Evolutionary conservation across 2,797 vertebrate species (phyloP), one percentile per base, ranked within the genome.

Genomic region (Threskiornis aethiopicus): DNA sequence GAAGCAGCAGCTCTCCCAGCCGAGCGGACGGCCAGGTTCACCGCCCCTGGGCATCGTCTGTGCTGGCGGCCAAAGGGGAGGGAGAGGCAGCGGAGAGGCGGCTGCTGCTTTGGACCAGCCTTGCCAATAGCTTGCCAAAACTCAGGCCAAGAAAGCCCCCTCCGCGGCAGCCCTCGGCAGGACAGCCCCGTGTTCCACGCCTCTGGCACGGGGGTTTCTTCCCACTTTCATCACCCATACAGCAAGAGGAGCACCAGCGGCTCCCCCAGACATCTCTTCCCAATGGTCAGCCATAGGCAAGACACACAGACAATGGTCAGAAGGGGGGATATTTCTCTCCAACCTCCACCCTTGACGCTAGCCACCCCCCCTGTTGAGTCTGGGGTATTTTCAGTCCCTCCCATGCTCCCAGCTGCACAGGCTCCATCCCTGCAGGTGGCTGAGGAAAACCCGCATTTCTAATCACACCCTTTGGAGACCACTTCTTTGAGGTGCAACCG

Each of bases 131-230:
- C 46, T 39, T 29, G 35, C 46, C 64, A 81, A 62, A 84, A 52
- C 31, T 70, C 20, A 33, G 19, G 39, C 46, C 46, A 57, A 57
- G 37, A 37, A 77, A 87, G 16, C 15, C 16, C 9, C 5, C 16
- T 86, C 59, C 1, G 0, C 2, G 1, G 39, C 58, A 59, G 44
- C 33, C 39, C 35, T 67, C 2, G 1, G 35, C n/a, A 85, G 66
- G n/a, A 77, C 7, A 80, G 20, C 16, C 37, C 58, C 6, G 3
- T 20, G n/a, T 66, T 69, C 44, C n/a, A 35, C 1, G 1, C 51
- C 54, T 72, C 73, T 2, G 8, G 28, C n/a, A 41, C 1, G 1
- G 16, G 41, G 18, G 42, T 52, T 73, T 69, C 55, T 65, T 73
- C 61, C 46, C 16, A 14, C 9, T 82, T 78, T 6, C 6, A n/a